Evolutionary conservation across 2,888 invertebrate species (phyloP).

Genomic region (Himalopsyche tibetana): DNA sequence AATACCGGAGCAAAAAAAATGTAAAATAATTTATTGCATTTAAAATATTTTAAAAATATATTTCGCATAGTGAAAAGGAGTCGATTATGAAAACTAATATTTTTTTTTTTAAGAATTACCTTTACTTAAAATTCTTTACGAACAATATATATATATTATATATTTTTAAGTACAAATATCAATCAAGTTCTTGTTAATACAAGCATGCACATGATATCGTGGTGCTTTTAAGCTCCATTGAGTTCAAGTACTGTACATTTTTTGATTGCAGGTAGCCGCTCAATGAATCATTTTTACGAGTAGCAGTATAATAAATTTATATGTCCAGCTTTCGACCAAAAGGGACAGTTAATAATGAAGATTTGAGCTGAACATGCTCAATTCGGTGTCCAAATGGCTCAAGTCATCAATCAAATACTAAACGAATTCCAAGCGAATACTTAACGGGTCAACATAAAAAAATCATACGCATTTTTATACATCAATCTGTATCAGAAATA

Average conservation of each 20-base stretch:
- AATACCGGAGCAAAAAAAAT: no score
- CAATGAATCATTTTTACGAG: slow-evolving; percentile 52
- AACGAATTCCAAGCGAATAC: not conserved
- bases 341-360: slow-evolving; percentile 53
- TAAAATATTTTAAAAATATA: no score
- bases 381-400: slow-evolving; percentile 23
- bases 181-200: no score
- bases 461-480: not conserved
- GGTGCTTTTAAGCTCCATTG: no score
- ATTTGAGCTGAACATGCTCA: slow-evolving; percentile 38
- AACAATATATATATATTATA: no score
- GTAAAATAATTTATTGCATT: no score
- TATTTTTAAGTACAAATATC: no score
- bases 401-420: slow-evolving; percentile 3
- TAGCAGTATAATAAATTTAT: slow-evolving; percentile 53
- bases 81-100: no score
- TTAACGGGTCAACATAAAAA: not conserved
- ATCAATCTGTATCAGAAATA: not conserved
- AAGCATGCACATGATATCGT: no score
- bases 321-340: slow-evolving; percentile 47
- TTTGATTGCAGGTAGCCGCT: slow-evolving; percentile 19
- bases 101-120: no score
- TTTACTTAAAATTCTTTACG: no score
- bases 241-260: not conserved
- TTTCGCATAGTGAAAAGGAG: no score